These are phyloP conservation scores for Tenthredo distinguenda DNA, from an alignment of 2,888 invertebrate species.

Conservation along the genomic window DNA sequence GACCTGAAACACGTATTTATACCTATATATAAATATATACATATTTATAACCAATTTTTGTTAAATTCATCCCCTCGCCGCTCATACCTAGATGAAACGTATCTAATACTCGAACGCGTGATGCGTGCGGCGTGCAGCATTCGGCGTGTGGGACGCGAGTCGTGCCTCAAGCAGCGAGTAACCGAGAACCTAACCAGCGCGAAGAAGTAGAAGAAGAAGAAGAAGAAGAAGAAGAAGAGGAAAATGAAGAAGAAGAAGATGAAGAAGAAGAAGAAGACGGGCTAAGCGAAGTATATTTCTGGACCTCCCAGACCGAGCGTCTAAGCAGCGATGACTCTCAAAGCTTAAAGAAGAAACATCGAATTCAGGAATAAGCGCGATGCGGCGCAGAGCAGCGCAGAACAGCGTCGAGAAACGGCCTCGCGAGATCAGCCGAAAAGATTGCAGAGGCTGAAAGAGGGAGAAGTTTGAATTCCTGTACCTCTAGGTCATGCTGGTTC, in stretches of 20 bases:
- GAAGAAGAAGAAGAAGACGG: not conserved
- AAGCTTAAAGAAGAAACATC: slow-evolving; percentile 32
- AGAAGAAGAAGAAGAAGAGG: not conserved
- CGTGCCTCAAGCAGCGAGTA: not conserved
- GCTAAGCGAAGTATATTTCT: slow-evolving; percentile 38
- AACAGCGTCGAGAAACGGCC: not conserved
- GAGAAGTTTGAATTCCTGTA: slow-evolving; percentile 6
- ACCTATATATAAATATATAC: not conserved
- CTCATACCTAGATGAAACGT: not conserved
- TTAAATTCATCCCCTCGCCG: not conserved
- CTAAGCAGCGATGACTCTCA: slow-evolving; percentile 36
- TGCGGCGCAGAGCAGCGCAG: not conserved
- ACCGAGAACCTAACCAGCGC: not conserved
- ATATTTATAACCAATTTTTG: not conserved
- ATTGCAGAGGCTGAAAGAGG: not conserved
- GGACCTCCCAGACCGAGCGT: slow-evolving; percentile 43
- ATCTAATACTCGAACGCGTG: not conserved
- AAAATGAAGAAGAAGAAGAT: not conserved
- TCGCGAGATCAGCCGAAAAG: slow-evolving; percentile 1
- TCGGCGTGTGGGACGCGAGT: slow-evolving; percentile 3
- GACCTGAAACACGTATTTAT: not conserved
- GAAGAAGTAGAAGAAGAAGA: not conserved
- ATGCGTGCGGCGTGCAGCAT: not conserved
- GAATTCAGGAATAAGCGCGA: slow-evolving; percentile 14
- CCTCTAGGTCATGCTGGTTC: slow-evolving; percentile 3